Base-by-base conservation (phyloP, 2,113 vertebrate genomes). In the Plecturocebus donacophilus region DNA sequence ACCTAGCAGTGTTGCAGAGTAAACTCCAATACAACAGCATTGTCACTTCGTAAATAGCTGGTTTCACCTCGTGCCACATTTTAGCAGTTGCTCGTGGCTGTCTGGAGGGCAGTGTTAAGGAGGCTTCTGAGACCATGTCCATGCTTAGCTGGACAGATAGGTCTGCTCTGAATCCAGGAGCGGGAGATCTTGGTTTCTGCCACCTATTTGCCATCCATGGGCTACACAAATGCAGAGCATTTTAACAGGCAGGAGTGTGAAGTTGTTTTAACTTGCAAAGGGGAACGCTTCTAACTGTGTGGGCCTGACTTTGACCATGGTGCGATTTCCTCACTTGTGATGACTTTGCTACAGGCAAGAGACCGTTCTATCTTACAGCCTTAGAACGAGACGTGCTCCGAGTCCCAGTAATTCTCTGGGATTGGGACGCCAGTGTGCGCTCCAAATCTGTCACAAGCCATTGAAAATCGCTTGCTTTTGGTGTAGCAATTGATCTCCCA, bases 201-300 rank as follows among this genome's bases (percentile, higher is more conserved):
- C 71, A 58, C 1, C 1, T 12, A 38, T 45, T 77, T 80, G 25
- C 54, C 47, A 56, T 68, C 66, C 0, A 0, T 19, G 38, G 68
- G 25, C 80, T 71, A 4, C 20, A 10, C 17, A 66, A 2, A 52
- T 80, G 77, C 66, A 90, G 8, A 77, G 42, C 21, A 35, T 52
- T 40, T 27, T 58, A 80, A 52, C 38, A 92, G 84, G 32, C 40
- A 73, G 52, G 20, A 83, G 35, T 4, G 14, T 19, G 81, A 27
- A 14, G 21, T 54, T 54, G 32, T 75, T 90, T 82, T 25, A 38
- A n/a, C 40, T 68, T 27, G 32, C 20, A 30, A 40, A 64, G 42
- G 49, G 76, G 30, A 64, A 91, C 73, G 70, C 66, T 35, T 70
- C 52, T 14, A 49, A 45, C 23, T 56, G 40, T 12, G 61, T 75